Evolutionary conservation across 2,888 invertebrate species (phyloP).

Genomic region (Andrena camellia): DNA sequence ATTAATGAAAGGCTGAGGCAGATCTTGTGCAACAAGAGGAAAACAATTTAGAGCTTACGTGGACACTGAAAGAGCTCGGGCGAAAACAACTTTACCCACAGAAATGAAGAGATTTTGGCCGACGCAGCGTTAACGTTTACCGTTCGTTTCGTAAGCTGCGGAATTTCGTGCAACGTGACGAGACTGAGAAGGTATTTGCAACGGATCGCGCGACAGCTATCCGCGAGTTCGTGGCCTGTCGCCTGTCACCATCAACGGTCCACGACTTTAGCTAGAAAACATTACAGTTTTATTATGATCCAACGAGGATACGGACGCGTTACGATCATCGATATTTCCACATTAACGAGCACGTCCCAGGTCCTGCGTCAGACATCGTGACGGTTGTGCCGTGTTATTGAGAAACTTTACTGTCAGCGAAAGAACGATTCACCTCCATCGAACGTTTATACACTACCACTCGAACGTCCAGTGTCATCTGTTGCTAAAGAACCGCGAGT

Average conservation of each 20-base stretch:
- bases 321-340: neutral
- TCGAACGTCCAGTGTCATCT: neutral
- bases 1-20: neutral
- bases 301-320: neutral
- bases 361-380: neutral
- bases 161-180: constrained; percentile 46
- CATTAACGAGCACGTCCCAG: neutral
- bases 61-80: neutral
- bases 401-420: constrained; percentile 5
- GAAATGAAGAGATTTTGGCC: constrained; percentile 18
- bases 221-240: neutral
- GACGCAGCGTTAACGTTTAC: neutral
- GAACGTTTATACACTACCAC: neutral
- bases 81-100: constrained; percentile 1
- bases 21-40: neutral
- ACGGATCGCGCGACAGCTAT: neutral
- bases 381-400: neutral
- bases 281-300: constrained; percentile 5
- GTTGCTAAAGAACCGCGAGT: neutral
- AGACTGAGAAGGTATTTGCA: constrained; percentile 32
- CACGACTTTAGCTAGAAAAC: neutral
- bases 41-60: neutral
- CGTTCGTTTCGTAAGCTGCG: constrained; percentile 37
- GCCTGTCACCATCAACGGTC: constrained; percentile 7
- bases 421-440: neutral